Conservation (phyloP, 2,888 invertebrate species). For the Thereva nobilitata region DNA sequence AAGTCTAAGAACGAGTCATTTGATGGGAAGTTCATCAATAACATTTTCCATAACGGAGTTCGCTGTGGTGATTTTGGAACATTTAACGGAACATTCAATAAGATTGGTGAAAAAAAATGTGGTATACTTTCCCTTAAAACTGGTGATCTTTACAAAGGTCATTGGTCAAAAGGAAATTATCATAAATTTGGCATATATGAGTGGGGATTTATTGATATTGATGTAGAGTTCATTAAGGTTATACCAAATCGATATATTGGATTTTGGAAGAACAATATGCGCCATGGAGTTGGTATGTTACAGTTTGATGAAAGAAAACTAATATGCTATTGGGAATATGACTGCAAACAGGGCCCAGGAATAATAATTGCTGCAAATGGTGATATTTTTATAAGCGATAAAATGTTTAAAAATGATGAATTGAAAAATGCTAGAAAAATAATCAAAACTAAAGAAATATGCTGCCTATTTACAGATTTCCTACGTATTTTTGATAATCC, state of each 20-base stretch:
- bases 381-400: conserved; percentile 25
- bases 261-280: conserved; percentile 33
- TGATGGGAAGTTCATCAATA: conserved; percentile 18
- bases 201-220: conserved; percentile 11
- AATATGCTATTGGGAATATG: conserved; percentile 29
- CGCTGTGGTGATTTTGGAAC: conserved; percentile 17
- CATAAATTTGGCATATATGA: conserved; percentile 35
- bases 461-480: background rate
- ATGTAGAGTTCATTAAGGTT: conserved; percentile 12
- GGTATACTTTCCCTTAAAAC: conserved; percentile 26
- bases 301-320: conserved; percentile 28
- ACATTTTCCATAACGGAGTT: conserved; percentile 23
- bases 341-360: conserved; percentile 27
- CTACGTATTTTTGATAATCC: background rate
- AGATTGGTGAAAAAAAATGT: conserved; percentile 14
- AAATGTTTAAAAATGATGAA: conserved; percentile 24
- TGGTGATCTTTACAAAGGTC: conserved; percentile 25
- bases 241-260: conserved; percentile 18
- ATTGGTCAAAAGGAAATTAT: conserved; percentile 32
- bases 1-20: background rate
- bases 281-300: conserved; percentile 35
- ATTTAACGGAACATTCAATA: conserved; percentile 29
- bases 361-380: conserved; percentile 37
- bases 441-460: conserved; percentile 1
- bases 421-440: background rate